phyloP scores from a whole-genome alignment of 2,113 vertebrate species.

The Macrotis lagotis region DNA sequence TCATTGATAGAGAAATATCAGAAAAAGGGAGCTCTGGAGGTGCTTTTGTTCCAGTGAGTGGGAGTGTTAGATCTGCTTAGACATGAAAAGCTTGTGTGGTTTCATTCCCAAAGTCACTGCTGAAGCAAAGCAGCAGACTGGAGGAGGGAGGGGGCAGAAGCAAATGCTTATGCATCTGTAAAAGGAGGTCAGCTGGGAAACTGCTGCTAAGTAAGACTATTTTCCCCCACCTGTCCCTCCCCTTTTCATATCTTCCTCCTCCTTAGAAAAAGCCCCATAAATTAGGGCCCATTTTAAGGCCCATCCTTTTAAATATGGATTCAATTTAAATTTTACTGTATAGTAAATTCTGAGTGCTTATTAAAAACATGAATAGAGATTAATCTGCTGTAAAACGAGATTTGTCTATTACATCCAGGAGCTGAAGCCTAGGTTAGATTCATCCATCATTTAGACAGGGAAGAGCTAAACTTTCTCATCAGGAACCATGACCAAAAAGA shows the following conservation, averaged over 20 bases:
- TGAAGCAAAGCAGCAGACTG: not conserved
- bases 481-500: not conserved
- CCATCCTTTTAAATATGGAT: conserved; percentile 74
- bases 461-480: rapidly evolving
- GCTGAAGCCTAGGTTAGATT: not conserved
- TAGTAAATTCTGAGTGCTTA: conserved; percentile 78
- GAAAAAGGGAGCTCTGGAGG: conserved; percentile 68
- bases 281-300: conserved; percentile 77
- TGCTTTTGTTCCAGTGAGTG: conserved; percentile 64
- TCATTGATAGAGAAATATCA: conserved; percentile 66
- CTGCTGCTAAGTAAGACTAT: conserved; percentile 42
- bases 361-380: conserved; percentile 77
- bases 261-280: conserved; percentile 33
- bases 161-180: conserved; percentile 54
- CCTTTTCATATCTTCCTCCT: not conserved
- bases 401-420: conserved; percentile 60
- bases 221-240: conserved; percentile 7
- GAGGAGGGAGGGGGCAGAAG: conserved; percentile 47
- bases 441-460: rapidly evolving
- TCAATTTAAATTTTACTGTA: conserved; percentile 77
- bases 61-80: conserved; percentile 66
- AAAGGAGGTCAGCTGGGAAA: conserved; percentile 39
- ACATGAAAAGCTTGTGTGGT: conserved; percentile 29
- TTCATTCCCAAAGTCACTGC: conserved; percentile 46
- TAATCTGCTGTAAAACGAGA: conserved; percentile 77